Conservation (phyloP, 2,113 vertebrate genomes). For the Pseudorasbora parva region DNA sequence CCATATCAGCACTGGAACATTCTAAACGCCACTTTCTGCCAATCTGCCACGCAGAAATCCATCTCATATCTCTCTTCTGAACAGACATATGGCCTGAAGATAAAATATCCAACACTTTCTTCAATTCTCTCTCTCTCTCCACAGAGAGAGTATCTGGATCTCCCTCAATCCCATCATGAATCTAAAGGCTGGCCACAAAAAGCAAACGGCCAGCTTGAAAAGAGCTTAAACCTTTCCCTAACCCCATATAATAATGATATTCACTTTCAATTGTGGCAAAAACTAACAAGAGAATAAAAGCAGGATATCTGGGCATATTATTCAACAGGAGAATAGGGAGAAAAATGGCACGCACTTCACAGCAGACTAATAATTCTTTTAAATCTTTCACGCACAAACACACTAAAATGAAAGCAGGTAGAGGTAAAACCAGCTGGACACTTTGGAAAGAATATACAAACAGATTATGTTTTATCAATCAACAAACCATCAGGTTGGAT, state of each 20-base stretch:
- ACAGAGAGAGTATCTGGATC: background rate
- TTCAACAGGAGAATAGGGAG: background rate
- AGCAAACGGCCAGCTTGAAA: constrained; percentile 13
- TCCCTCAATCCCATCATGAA: constrained; percentile 30
- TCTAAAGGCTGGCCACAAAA: constrained; percentile 25
- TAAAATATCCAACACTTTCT: constrained; percentile 33
- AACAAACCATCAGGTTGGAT: background rate
- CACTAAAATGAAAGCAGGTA: background rate
- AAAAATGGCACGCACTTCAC: constrained; percentile 7
- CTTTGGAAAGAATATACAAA: background rate
- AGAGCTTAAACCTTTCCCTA: constrained; percentile 28
- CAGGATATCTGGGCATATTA: constrained; percentile 38
- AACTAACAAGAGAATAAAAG: constrained; percentile 32
- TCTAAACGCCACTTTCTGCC: constrained; percentile 12
- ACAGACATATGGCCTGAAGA: constrained; percentile 17
- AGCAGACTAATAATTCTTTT: background rate
- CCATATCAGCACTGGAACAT: background rate
- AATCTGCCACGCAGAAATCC: constrained; percentile 16
- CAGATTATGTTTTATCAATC: background rate
- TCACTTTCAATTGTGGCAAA: constrained; percentile 12
- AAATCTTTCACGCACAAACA: background rate
- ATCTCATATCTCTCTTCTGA: constrained; percentile 24
- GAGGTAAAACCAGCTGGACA: background rate
- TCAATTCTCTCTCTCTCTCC: constrained; percentile 6
- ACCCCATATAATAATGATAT: constrained; percentile 35